These are phyloP conservation scores for Potamarius usumacintae DNA, from an alignment of 2,113 vertebrate species.

Conservation along the genomic window DNA sequence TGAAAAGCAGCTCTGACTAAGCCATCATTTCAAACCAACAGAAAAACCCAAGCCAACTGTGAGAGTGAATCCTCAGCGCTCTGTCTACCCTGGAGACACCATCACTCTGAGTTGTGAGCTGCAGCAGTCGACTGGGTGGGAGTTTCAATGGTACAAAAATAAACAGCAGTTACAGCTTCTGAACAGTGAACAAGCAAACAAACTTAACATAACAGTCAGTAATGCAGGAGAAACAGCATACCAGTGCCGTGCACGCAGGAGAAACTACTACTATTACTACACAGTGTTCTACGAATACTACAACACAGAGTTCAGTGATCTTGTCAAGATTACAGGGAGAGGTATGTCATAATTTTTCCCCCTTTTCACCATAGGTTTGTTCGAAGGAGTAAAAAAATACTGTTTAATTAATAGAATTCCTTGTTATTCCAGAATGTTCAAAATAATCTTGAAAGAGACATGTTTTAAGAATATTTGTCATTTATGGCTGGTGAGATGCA, in stretches of 20 bases:
- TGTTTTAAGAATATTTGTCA: not conserved
- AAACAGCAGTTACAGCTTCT: not conserved
- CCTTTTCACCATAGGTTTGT: not conserved
- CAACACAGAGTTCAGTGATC: not conserved
- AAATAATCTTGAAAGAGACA: not conserved
- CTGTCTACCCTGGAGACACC: slow-evolving; percentile 1
- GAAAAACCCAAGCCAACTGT: not conserved
- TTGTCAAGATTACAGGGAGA: not conserved
- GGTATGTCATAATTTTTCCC: not conserved
- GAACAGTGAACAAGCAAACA: not conserved
- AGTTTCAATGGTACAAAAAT: not conserved
- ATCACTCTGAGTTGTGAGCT: not conserved
- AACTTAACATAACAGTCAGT: not conserved
- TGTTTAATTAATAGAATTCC: not conserved
- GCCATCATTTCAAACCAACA: not conserved
- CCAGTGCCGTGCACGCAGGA: not conserved
- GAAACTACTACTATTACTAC: not conserved
- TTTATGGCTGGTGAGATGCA: too few relatives aligned
- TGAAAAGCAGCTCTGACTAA: not conserved
- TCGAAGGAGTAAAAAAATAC: not conserved
- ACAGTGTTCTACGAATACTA: not conserved
- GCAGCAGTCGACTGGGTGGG: not conserved
- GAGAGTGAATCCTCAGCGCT: slow-evolving; percentile 13
- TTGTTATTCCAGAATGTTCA: not conserved
- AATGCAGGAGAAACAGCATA: not conserved